Conservation (phyloP, 1,140 invertebrate species). For the Elysia chlorotica region DNA sequence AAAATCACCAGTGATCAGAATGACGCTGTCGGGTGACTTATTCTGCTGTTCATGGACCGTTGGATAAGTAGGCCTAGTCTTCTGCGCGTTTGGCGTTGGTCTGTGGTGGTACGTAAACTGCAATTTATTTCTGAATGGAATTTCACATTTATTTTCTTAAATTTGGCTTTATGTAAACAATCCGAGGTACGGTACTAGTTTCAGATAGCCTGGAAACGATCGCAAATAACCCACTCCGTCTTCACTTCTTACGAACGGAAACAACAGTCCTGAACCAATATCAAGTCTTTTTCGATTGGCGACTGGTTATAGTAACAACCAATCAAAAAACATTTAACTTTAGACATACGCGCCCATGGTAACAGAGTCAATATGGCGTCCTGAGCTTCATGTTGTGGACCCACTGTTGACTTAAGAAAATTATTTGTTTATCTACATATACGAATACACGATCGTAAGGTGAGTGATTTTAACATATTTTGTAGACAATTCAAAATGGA, state of each 20-base stretch:
- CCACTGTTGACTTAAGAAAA: neutral
- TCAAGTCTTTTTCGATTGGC: neutral
- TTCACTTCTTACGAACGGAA: neutral
- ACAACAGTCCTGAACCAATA: neutral
- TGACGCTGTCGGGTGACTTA: too few species aligned
- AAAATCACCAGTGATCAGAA: too few species aligned
- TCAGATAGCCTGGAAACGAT: neutral
- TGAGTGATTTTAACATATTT: neutral
- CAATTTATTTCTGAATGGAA: neutral
- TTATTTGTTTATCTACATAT: neutral
- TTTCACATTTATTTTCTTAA: neutral
- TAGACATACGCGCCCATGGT: slow-evolving; percentile 23
- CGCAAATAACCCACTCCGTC: neutral
- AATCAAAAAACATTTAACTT: neutral
- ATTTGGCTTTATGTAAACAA: too few species aligned
- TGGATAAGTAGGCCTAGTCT: neutral
- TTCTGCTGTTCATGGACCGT: neutral
- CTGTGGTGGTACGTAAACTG: neutral
- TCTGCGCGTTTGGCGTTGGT: neutral
- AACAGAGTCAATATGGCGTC: slow-evolving; percentile 37
- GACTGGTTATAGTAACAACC: slow-evolving; percentile 3
- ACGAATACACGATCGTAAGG: neutral
- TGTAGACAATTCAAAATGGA: neutral
- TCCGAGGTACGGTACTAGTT: neutral
- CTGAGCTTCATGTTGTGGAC: neutral